phyloP scores from a whole-genome alignment of 1,140 invertebrate species.

The Cherax destructor region DNA sequence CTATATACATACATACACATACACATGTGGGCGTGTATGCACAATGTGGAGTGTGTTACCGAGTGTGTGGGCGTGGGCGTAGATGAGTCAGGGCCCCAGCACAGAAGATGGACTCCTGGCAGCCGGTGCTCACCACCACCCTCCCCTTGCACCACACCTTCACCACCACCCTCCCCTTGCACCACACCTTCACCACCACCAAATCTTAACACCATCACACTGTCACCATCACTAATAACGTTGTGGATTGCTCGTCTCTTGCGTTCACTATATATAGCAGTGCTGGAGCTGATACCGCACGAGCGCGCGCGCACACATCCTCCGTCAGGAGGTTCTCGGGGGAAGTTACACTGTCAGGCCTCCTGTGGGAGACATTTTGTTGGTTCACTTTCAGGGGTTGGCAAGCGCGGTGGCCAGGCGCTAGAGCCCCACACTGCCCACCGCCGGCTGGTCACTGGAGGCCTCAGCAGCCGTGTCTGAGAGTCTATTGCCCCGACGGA shows the following conservation, averaged over 20 bases:
- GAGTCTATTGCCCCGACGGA: background rate
- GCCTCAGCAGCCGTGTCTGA: too few relatives aligned
- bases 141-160: background rate
- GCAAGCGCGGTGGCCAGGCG: too few relatives aligned
- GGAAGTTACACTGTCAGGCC: too few relatives aligned
- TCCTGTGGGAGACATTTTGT: constrained; percentile 25
- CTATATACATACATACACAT: too few relatives aligned
- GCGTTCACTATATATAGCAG: too few relatives aligned
- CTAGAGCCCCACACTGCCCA: too few relatives aligned
- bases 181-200: constrained; percentile 27
- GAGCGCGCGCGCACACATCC: too few relatives aligned
- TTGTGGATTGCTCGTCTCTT: too few relatives aligned
- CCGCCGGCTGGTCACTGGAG: too few relatives aligned
- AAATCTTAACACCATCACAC: background rate
- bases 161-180: constrained; percentile 34
- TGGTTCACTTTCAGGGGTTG: background rate
- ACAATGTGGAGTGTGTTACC: background rate
- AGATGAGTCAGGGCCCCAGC: constrained; percentile 43
- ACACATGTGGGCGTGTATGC: background rate
- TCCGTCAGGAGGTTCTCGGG: too few relatives aligned
- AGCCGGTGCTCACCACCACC: constrained; percentile 16
- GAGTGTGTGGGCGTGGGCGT: constrained; percentile 31
- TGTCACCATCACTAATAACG: constrained; percentile 3
- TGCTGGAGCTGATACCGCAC: too few relatives aligned
- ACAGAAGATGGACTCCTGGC: background rate